Percentiles rank a stretch among this genome's conserved stretches.
Evolutionary conservation across 1,140 invertebrate genomes (phyloP).

Genomic region (Drosophila santomea): DNA sequence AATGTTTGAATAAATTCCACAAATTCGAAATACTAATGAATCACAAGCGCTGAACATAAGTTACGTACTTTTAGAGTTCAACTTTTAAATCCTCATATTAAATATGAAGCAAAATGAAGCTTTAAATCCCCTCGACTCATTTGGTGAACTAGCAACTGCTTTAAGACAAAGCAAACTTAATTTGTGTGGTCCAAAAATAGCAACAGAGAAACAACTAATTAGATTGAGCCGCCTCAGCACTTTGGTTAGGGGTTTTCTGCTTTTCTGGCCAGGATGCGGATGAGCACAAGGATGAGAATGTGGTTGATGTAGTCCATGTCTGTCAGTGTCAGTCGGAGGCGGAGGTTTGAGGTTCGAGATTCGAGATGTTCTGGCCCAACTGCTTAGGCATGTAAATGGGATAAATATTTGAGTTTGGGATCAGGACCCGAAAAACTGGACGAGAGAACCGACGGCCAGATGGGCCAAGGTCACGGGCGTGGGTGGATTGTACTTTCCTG

Average conservation of each 20-base stretch:
- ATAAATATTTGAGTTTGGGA: conserved; percentile 50
- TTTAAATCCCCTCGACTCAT: background rate
- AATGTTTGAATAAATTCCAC: background rate
- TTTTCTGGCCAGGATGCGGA: conserved; percentile 15
- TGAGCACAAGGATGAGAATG: background rate
- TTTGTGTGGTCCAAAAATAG: conserved; percentile 37
- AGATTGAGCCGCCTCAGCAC: conserved; percentile 37
- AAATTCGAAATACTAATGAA: background rate
- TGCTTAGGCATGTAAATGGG: conserved; percentile 44
- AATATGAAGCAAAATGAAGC: background rate
- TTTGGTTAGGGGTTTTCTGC: background rate
- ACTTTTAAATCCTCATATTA: background rate
- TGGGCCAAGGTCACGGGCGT: conserved; percentile 14
- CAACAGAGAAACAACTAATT: conserved; percentile 38
- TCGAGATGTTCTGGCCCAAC: background rate
- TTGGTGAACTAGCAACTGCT: background rate
- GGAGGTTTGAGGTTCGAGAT: background rate
- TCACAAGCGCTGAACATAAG: too few species aligned
- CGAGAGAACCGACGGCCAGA: background rate
- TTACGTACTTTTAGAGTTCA: too few species aligned
- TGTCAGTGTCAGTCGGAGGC: conserved; percentile 21
- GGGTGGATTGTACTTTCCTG: too few species aligned
- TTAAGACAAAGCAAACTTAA: conserved; percentile 32
- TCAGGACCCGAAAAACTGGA: conserved; percentile 10
- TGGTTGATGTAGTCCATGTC: conserved; percentile 11